Evolutionary conservation across 2,888 invertebrate species (phyloP), one percentile per base, ranked within the genome.

Genomic region (Micoletzkya japonica): DNA sequence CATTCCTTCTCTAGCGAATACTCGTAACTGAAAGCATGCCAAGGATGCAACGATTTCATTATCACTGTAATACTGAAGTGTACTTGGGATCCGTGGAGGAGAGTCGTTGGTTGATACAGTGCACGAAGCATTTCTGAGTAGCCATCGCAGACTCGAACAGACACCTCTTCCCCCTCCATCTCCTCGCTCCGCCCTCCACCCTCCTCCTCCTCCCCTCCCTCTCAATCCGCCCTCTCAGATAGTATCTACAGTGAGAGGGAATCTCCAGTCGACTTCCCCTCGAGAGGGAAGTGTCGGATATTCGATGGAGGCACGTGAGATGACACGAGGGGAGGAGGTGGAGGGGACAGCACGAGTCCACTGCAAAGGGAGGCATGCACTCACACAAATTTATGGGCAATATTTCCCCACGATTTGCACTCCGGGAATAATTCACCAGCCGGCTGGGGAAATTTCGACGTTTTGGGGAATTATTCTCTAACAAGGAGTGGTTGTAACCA

Each of bases 251-350:
- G 36, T 64, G 36, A 39, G n/a, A 24, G n/a, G 64, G 64, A 36
- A 64, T 36, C 32, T 50, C 50, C 26, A 50, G n/a, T 17, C 64
- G 50, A 52, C 50, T 64, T 64, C 64, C 64, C 36, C 52, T 64
- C 17, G 50, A 50, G 50, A 64, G 28, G 24, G 30, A 26, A 10
- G 36, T 36, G 28, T 64, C 36, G 7, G 52, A 34, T 10, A 36
- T 28, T 36, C 52, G 50, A 34, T 64, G 50, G 26, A 64, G 64
- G 36, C 64, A 64, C 17, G 32, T 52, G 3, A 52, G 26, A 24
- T 34, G 50, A 20, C 64, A 64, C 24, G 36, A 36, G 17, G 52
- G 50, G 24, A 50, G 50, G 50, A 64, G 50, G 36, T 52, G 64
- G 1, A 64, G 52, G 24, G 50, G 36, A 52, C 64, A 64, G n/a